Conservation (phyloP, 2,113 vertebrate species). For the Anas platyrhynchos region DNA sequence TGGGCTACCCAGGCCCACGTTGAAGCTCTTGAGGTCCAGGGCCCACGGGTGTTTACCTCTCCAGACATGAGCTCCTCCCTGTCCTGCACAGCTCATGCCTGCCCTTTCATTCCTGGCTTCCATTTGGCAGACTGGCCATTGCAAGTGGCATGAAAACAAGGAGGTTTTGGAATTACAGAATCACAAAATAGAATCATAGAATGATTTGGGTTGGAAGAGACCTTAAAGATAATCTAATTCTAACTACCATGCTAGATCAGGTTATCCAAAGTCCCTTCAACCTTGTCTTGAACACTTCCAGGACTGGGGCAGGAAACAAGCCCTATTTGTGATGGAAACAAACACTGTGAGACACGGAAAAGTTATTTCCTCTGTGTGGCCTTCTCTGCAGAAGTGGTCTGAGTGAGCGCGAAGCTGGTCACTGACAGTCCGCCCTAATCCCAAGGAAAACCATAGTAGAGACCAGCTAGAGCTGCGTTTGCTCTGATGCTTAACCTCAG, state of each 20-base stretch:
- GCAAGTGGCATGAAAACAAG: not conserved
- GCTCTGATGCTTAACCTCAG: not conserved
- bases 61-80: not conserved
- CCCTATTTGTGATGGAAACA: not conserved
- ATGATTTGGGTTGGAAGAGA: not conserved
- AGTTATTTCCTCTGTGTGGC: not conserved
- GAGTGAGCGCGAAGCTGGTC: not conserved
- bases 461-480: not conserved
- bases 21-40: not conserved
- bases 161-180: not conserved
- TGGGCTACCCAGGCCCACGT: not conserved
- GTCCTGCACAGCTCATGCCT: not conserved
- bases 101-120: not conserved
- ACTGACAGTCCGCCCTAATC: not conserved
- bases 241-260: not conserved
- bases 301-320: not conserved
- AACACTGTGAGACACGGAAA: not conserved
- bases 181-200: not conserved
- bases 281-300: not conserved
- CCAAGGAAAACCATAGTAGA: accelerated
- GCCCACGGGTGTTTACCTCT: not conserved
- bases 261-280: not conserved
- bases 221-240: not conserved
- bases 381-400: not conserved
- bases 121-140: not conserved